Conservation (phyloP, 2,888 invertebrate genomes). For the Sphinx pinastri region DNA sequence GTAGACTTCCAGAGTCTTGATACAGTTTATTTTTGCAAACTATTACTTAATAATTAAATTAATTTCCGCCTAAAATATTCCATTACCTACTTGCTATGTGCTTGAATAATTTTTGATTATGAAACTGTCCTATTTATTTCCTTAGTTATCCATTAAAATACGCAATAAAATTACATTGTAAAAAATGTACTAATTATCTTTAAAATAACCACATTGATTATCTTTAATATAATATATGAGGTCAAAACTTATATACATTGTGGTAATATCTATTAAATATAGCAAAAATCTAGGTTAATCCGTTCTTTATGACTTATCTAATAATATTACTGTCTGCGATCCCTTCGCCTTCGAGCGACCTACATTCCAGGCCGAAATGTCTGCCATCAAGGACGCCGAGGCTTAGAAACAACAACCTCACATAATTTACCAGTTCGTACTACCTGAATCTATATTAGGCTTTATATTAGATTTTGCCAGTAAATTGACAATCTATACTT, state of each 20-base stretch:
- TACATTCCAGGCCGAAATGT: slow-evolving; percentile 64
- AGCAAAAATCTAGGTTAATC: slow-evolving; percentile 49
- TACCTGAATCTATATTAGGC: slow-evolving; percentile 17
- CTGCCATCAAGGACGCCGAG: slow-evolving; percentile 59
- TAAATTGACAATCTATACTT: background rate
- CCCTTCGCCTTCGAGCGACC: slow-evolving; percentile 59
- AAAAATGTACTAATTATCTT: background rate
- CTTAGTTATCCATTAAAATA: too few relatives aligned
- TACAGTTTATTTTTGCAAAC: too few relatives aligned
- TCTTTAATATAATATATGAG: background rate
- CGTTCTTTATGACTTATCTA: slow-evolving; percentile 40
- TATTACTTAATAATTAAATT: too few relatives aligned
- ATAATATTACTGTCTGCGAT: slow-evolving; percentile 47
- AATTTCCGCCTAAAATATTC: too few relatives aligned
- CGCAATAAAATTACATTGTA: too few relatives aligned
- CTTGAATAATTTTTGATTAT: too few relatives aligned
- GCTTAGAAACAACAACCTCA: slow-evolving; percentile 38
- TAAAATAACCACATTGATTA: background rate
- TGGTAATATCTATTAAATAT: slow-evolving; percentile 29
- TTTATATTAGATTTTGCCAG: background rate
- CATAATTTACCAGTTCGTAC: slow-evolving; percentile 19
- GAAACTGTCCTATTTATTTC: too few relatives aligned
- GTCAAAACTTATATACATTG: background rate
- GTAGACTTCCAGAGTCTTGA: too few relatives aligned
- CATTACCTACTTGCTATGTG: too few relatives aligned